These are phyloP conservation scores for Chelonus insularis DNA, from an alignment of 1,140 invertebrate genomes.

Conservation along the genomic window DNA sequence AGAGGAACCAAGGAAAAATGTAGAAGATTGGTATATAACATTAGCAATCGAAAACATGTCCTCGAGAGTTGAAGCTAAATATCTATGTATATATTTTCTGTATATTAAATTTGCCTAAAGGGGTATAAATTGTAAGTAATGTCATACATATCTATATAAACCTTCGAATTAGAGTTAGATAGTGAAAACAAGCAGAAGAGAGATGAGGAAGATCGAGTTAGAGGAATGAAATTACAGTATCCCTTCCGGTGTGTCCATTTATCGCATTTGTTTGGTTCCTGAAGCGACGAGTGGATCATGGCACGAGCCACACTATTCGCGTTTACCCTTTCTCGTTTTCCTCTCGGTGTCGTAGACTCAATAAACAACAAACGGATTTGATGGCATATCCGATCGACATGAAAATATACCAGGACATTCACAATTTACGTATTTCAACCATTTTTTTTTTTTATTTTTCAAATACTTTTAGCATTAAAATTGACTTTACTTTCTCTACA, in stretches of 20 bases:
- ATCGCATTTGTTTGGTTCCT: constrained; percentile 27
- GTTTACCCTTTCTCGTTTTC: not conserved
- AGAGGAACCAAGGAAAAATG: too few relatives aligned
- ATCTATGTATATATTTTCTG: too few relatives aligned
- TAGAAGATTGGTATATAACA: too few relatives aligned
- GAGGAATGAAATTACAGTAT: constrained; percentile 35
- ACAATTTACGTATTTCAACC: too few relatives aligned
- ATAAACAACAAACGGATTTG: constrained; percentile 6
- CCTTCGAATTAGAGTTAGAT: not conserved
- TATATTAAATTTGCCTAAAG: too few relatives aligned
- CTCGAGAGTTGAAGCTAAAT: too few relatives aligned
- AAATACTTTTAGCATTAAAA: too few relatives aligned
- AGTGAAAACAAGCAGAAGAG: not conserved
- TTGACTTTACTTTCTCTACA: too few relatives aligned
- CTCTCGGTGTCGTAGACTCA: not conserved
- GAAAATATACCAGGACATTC: too few relatives aligned
- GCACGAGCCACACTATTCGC: constrained; percentile 9
- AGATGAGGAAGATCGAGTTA: constrained; percentile 26
- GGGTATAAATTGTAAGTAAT: too few relatives aligned
- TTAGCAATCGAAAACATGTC: too few relatives aligned
- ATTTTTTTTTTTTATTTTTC: too few relatives aligned
- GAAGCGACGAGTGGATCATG: constrained; percentile 5
- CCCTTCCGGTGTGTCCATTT: constrained; percentile 28
- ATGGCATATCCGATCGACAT: not conserved
- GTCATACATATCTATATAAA: not conserved